Evolutionary conservation across 2,888 invertebrate species (phyloP), one percentile per base, ranked within the genome.

Genomic region (Patella ulyssiponensis): DNA sequence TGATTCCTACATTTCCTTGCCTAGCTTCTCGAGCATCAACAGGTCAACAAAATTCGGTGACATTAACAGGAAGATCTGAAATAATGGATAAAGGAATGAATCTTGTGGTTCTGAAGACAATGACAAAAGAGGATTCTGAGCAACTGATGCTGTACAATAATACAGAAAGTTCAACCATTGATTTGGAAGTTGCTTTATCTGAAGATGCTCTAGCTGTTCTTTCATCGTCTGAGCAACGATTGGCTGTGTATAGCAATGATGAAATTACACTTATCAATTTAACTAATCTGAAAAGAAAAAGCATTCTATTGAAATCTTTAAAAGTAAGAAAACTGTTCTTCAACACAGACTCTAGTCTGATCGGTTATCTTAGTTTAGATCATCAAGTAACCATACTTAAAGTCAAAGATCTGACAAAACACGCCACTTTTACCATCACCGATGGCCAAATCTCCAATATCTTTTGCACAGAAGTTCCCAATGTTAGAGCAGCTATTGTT

Each of bases 1-100:
- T 88, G 20, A 82, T 87, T n/a, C 88, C 88, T 27, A 75, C 80
- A 15, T 86, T 84, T 72, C 83, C 87, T 33, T 86, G 87, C 76
- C 78, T 88, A 27, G 84, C 86, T 9, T 77, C 83, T 2, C 81
- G 85, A 51, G 70, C 75, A 17, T 82, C 83, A 80, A 75, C 73
- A 14, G 23, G 23, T 23, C 20, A 64, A 64, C 23, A 20, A 23
- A 20, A 64, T 12, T 64, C 14, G n/a, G 9, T 20, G 11, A 23
- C 20, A 9, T 23, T 23, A 12, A 20, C 64, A 12, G 64, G 64
- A 23, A 64, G 23, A 64, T 23, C 23, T 12, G 23, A 64, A 64
- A 12, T 64, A 14, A 23, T 64, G 14, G 64, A 11, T 23, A 12
- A 20, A 64, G 64, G 20, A 23, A 64, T 64, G 23, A 23, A 20